Evolutionary conservation across 2,113 vertebrate species (phyloP).

Genomic region (Eptatretus burgeri): DNA sequence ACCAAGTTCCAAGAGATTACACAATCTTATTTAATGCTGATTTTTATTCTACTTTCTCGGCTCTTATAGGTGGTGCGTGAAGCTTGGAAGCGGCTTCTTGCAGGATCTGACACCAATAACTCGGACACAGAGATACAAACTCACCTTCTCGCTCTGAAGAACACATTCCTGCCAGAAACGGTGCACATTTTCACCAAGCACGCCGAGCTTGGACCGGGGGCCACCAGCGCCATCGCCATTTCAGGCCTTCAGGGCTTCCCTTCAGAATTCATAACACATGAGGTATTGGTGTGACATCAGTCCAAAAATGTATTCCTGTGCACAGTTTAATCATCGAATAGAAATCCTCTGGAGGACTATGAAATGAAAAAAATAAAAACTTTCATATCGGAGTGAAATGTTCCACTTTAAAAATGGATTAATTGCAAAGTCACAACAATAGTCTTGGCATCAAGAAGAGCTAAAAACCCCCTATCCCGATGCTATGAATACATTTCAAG

Average conservation of each 20-base stretch:
- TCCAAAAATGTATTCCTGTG: too few species aligned
- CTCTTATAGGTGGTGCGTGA: constrained; percentile 36
- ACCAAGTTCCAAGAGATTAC: not conserved
- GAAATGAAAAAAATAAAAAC: too few species aligned
- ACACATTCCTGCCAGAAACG: constrained; percentile 46
- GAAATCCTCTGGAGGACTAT: too few species aligned
- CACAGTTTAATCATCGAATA: too few species aligned
- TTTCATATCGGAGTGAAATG: too few species aligned
- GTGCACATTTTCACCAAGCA: constrained; percentile 47
- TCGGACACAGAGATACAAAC: constrained; percentile 36
- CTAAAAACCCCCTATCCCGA: too few species aligned
- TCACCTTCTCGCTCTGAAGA: constrained; percentile 67
- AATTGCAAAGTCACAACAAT: too few species aligned
- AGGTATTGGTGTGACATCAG: constrained; percentile 21
- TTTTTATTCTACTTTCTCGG: constrained; percentile 7
- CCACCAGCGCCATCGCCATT: constrained; percentile 34
- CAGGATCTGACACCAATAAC: constrained; percentile 28
- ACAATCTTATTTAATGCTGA: not conserved
- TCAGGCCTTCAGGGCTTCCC: constrained; percentile 53
- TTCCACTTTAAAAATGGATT: too few species aligned
- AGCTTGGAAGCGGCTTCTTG: constrained; percentile 49
- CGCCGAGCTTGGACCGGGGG: constrained; percentile 36
- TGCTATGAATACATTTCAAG: too few species aligned
- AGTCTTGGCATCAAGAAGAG: too few species aligned
- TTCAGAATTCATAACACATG: constrained; percentile 26